Evolutionary conservation across 2,797 vertebrate species (phyloP).

Genomic region (Menidia menidia): DNA sequence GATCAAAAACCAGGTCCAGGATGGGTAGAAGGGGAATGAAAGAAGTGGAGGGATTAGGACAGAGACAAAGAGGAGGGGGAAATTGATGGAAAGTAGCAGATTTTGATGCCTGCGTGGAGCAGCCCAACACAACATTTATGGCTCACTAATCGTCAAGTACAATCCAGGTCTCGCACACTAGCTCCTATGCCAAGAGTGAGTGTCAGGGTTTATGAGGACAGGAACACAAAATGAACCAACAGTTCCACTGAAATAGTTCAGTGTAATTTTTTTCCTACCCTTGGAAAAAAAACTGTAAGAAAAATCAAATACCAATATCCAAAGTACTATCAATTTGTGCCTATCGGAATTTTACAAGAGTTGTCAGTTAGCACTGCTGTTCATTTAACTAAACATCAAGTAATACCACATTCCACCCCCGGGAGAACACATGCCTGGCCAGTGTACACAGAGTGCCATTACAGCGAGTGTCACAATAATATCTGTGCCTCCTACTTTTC

Average conservation of each 20-base stretch:
- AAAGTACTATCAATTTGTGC: conserved; percentile 21
- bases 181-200: conserved; percentile 45
- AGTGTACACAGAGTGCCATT: conserved; percentile 63
- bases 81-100: conserved; percentile 55
- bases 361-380: conserved; percentile 64
- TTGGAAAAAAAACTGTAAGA: not conserved
- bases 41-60: not conserved
- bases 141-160: conserved; percentile 67
- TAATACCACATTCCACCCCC: conserved; percentile 67
- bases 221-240: conserved; percentile 38
- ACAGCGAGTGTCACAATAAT: conserved; percentile 77
- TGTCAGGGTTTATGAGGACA: conserved; percentile 53
- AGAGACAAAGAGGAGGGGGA: conserved; percentile 42
- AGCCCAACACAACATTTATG: conserved; percentile 63
- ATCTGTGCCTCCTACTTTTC: conserved; percentile 73
- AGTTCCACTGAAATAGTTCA: conserved; percentile 26
- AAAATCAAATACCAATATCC: conserved; percentile 24
- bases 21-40: conserved; percentile 41
- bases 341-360: conserved; percentile 54
- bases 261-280: conserved; percentile 1
- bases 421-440: conserved; percentile 73
- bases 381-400: conserved; percentile 72
- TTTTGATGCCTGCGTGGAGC: conserved; percentile 60
- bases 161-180: conserved; percentile 62
- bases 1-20: conserved; percentile 82